These are phyloP conservation scores for Luperina testacea DNA, from an alignment of 2,888 invertebrate species.

Conservation along the genomic window DNA sequence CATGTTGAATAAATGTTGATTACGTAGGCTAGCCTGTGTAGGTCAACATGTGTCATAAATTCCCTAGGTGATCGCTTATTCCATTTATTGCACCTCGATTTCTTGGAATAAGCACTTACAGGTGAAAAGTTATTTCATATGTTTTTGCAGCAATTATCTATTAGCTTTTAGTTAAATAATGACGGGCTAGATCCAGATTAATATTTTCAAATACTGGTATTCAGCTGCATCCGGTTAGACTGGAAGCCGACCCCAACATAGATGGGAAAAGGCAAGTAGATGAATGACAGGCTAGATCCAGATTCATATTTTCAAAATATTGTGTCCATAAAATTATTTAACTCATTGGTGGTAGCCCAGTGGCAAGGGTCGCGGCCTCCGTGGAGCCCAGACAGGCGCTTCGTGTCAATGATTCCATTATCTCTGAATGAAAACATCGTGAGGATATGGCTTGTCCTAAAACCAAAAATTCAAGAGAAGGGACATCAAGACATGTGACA, in stretches of 20 bases:
- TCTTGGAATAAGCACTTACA: background rate
- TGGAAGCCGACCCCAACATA: too few relatives aligned
- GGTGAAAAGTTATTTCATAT: background rate
- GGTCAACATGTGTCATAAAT: background rate
- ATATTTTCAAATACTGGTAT: too few relatives aligned
- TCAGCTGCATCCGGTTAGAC: too few relatives aligned
- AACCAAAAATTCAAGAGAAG: too few relatives aligned
- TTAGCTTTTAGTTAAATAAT: background rate
- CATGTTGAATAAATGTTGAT: background rate
- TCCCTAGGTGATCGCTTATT: slow-evolving; percentile 15
- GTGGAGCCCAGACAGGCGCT: background rate
- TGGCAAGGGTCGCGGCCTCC: background rate
- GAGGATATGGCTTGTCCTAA: too few relatives aligned
- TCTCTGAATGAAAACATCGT: background rate
- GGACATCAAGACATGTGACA: too few relatives aligned
- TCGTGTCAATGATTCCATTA: background rate
- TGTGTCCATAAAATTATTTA: background rate
- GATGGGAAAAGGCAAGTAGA: too few relatives aligned
- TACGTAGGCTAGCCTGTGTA: slow-evolving; percentile 7
- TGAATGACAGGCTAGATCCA: background rate
- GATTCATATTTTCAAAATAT: background rate
- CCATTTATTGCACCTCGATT: slow-evolving; percentile 5
- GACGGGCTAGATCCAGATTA: background rate
- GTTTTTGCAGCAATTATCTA: background rate
- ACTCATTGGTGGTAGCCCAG: background rate